Evolutionary conservation across 1,140 invertebrate genomes (phyloP).

Genomic region (Araneus ventricosus): DNA sequence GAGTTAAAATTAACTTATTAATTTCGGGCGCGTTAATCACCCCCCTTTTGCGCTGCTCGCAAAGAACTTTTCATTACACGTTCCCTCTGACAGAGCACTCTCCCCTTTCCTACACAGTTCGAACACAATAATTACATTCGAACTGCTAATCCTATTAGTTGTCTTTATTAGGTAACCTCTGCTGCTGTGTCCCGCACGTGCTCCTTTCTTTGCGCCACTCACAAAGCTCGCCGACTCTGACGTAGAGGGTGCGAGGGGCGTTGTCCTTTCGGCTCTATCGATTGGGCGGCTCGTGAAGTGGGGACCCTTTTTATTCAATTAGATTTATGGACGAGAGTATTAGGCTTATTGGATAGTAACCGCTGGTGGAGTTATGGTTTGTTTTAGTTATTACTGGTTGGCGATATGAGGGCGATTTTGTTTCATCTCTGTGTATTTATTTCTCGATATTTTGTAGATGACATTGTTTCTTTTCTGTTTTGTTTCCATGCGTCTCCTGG

Average conservation of each 20-base stretch:
- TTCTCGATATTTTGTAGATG: too few species aligned
- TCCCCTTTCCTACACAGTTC: background rate
- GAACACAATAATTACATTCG: constrained; percentile 20
- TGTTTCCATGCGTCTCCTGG: too few species aligned
- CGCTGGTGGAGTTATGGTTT: background rate
- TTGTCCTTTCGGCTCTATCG: constrained; percentile 12
- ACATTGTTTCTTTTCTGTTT: too few species aligned
- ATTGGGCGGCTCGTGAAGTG: background rate
- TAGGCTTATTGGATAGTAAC: constrained; percentile 6
- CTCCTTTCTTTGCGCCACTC: background rate
- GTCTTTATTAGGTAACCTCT: constrained; percentile 17
- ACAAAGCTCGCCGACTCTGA: background rate
- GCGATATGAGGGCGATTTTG: background rate
- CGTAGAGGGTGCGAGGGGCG: constrained; percentile 10
- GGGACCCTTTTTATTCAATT: constrained; percentile 32
- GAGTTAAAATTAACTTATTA: constrained; percentile 25
- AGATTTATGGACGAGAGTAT: constrained; percentile 4
- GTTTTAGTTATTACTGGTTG: background rate
- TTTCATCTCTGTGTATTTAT: background rate
- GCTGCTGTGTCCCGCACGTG: background rate
- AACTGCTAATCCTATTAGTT: constrained; percentile 23
- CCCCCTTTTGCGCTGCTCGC: background rate
- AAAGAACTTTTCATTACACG: background rate
- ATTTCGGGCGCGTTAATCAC: background rate
- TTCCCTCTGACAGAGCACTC: background rate